phyloP scores from a whole-genome alignment of 2,113 vertebrate species.

The Abramis brama region DNA sequence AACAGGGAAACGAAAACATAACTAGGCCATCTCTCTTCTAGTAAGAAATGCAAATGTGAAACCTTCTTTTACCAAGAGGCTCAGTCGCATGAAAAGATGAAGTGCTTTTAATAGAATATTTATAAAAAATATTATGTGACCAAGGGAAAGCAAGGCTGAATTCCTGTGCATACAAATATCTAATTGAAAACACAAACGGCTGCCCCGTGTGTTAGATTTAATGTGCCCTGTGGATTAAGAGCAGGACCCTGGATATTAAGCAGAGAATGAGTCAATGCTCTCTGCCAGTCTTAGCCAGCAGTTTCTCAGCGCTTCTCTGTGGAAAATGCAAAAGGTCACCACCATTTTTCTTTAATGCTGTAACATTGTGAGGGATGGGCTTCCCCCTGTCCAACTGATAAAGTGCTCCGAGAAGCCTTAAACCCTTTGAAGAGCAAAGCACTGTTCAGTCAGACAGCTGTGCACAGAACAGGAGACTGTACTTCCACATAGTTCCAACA shows the following conservation, averaged over 20 bases:
- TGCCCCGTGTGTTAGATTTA: constrained; percentile 73
- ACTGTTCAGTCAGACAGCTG: constrained; percentile 62
- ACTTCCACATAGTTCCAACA: constrained; percentile 53
- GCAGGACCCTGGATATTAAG: constrained; percentile 75
- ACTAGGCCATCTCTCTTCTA: background rate
- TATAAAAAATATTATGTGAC: constrained; percentile 5
- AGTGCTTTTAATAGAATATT: background rate
- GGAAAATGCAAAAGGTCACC: constrained; percentile 74
- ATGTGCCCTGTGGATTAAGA: constrained; percentile 75
- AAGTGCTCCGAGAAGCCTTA: constrained; percentile 72
- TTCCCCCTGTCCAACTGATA: constrained; percentile 74
- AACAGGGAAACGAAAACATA: background rate
- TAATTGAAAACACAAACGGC: constrained; percentile 78
- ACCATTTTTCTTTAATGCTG: constrained; percentile 72
- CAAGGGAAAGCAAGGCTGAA: constrained; percentile 39
- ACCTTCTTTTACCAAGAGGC: background rate
- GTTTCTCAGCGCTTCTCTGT: constrained; percentile 65
- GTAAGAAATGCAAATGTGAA: constrained; percentile 15
- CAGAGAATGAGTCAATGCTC: constrained; percentile 70
- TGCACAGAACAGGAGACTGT: constrained; percentile 55
- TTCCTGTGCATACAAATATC: constrained; percentile 60
- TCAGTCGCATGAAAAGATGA: background rate
- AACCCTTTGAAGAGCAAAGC: constrained; percentile 71
- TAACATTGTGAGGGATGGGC: constrained; percentile 68
- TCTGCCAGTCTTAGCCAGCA: constrained; percentile 65